Evolutionary conservation across 2,888 invertebrate genomes (phyloP), one percentile per base, ranked within the genome.

Genomic region (Tholera decimalis): DNA sequence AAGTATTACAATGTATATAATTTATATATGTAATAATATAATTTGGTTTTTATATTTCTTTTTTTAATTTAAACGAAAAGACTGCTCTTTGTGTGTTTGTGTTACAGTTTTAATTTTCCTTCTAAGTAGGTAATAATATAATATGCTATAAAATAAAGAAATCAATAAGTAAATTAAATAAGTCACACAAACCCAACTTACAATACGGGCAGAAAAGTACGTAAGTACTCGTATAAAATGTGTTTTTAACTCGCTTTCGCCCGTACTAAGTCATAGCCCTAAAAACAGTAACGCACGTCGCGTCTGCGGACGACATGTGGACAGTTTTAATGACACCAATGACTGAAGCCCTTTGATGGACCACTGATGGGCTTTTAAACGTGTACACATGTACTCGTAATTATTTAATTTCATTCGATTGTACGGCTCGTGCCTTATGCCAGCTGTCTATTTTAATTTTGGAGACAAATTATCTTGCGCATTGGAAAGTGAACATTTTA

Each of bases 381-480:
- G 90, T 58, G 30, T 58, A 71, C 89, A 82, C 86, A 86, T 87
- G 88, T 84, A 83, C 54, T 84, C 77, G 72, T 85, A 91, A 91
- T 90, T 91, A 85, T 85, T 84, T 78, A 78, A 75, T 75, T 69
- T 51, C 50, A 67, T 73, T 77, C 63, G 73, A 82, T 85, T 79
- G 79, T 74, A 28, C 63, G 61, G 49, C 73, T 47, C 67, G 58
- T 60, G 67, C 59, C 24, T 35, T 67, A 61, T 69, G 64, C 3
- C 83, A 79, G 66, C 69, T 81, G 77, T 53, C 37, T 49, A 46
- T 64, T 71, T 69, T 71, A 35, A 60, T 80, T 79, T 62, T 49
- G 47, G 57, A 58, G 57, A 75, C 74, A 79, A 76, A 80, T 74
- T 79, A 71, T 53, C 13, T 43, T 61, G 58, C 24, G 73, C 73